Conservation (phyloP, 2,797 vertebrate genomes). For the Rhinoraja longicauda region DNA sequence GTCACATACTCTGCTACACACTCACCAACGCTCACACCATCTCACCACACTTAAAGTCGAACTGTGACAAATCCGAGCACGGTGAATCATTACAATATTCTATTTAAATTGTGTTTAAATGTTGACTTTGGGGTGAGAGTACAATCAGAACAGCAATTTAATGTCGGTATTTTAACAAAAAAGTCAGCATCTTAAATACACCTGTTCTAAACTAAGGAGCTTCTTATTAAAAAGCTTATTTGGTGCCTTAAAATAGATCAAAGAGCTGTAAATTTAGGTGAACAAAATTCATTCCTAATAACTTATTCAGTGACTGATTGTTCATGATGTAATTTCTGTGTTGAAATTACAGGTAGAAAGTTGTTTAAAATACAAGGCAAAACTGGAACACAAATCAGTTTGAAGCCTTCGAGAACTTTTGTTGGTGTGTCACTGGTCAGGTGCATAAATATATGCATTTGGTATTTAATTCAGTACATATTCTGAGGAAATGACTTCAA, state of each 20-base stretch:
- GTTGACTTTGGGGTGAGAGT: not conserved
- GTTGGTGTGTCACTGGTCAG: not conserved
- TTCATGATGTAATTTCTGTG: not conserved
- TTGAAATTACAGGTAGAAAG: not conserved
- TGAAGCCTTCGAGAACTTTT: not conserved
- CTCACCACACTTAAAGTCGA: not conserved
- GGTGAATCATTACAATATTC: not conserved
- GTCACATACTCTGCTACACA: not conserved
- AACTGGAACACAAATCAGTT: not conserved
- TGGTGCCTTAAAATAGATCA: not conserved
- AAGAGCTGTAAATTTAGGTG: slow-evolving; percentile 15
- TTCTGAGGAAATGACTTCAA: slow-evolving; percentile 7
- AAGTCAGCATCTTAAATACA: not conserved
- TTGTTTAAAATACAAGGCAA: not conserved
- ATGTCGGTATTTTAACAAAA: slow-evolving; percentile 11
- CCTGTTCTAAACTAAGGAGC: not conserved
- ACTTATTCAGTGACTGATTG: not conserved
- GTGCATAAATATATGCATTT: not conserved
- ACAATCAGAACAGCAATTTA: slow-evolving; percentile 31
- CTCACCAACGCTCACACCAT: not conserved
- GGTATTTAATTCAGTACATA: not conserved
- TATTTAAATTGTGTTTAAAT: slow-evolving; percentile 24
- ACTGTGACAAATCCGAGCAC: not conserved
- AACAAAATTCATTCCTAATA: not conserved
- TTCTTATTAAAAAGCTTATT: slow-evolving; percentile 24